phyloP scores from a whole-genome alignment of 2,797 vertebrate species.

The Bryconaethiops microstoma region DNA sequence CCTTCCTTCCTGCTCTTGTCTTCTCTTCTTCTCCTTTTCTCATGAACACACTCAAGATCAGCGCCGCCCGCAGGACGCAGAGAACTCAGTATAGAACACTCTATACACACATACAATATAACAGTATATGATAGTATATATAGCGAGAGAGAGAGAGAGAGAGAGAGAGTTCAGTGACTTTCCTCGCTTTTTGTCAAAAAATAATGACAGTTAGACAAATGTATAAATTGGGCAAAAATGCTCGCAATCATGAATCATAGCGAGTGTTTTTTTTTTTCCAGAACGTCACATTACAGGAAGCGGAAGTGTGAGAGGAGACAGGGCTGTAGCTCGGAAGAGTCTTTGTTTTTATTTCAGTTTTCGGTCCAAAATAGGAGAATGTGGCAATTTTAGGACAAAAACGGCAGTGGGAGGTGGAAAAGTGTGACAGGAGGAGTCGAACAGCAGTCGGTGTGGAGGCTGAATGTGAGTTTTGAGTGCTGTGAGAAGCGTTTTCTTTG shows the following conservation, averaged over 20 bases:
- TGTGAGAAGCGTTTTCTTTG: constrained; percentile 1
- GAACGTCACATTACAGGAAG: constrained; percentile 20
- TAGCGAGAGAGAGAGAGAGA: no score
- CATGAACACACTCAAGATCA: not conserved
- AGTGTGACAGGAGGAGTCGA: not conserved
- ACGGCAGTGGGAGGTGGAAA: not conserved
- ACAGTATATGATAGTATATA: no score
- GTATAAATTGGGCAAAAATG: not conserved
- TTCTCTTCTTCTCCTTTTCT: not conserved
- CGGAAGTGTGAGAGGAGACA: constrained; percentile 21
- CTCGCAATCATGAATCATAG: no score
- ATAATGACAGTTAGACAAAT: not conserved
- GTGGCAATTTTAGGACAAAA: constrained; percentile 6
- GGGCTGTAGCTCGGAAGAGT: constrained; percentile 3
- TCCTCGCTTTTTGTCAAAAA: no score
- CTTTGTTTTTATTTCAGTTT: constrained; percentile 38
- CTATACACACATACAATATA: not conserved
- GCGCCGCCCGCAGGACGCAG: constrained; percentile 38
- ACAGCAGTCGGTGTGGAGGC: not conserved
- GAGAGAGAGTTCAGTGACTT: no score
- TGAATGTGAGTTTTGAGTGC: not conserved
- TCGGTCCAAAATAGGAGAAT: constrained; percentile 18
- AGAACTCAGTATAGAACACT: not conserved
- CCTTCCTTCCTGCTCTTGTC: constrained; percentile 25
- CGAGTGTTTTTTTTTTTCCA: not conserved